A percentile compares a stretch with the other conserved stretches of the same genome.
phyloP scores from a whole-genome alignment of 2,797 vertebrate genomes.

The Poecilia gillii region DNA sequence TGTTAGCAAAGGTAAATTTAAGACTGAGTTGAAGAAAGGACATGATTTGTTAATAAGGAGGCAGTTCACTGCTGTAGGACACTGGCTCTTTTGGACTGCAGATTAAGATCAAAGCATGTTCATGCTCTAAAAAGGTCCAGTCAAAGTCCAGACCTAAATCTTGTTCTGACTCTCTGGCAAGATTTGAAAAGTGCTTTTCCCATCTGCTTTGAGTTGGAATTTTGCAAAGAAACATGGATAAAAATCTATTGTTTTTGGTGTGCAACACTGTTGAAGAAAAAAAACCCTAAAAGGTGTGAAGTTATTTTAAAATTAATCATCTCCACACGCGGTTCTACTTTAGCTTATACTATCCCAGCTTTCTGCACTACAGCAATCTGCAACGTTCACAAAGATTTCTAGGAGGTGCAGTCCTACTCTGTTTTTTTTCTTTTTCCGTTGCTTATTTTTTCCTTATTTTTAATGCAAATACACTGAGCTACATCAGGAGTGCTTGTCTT shows the following conservation, averaged over 20 bases:
- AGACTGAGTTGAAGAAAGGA: not conserved
- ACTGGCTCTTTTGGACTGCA: not conserved
- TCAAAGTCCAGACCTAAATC: not conserved
- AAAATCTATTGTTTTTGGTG: not conserved
- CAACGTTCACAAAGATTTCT: slow-evolving; percentile 1
- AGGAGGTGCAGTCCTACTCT: not conserved
- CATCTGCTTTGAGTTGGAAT: not conserved
- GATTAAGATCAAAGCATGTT: not conserved
- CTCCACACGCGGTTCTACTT: not conserved
- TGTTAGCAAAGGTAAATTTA: not conserved
- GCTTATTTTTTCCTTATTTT: not conserved
- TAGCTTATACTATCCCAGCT: not conserved
- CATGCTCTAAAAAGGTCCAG: not conserved
- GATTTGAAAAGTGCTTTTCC: not conserved
- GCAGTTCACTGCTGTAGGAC: not conserved
- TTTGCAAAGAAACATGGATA: not conserved
- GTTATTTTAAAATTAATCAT: not conserved
- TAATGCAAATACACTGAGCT: not conserved
- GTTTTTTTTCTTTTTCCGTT: not conserved
- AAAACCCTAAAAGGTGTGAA: not conserved
- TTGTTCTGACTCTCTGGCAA: not conserved
- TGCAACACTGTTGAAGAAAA: not conserved
- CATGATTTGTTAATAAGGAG: not conserved
- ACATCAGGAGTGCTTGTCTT: not conserved
- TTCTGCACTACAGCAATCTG: not conserved